phyloP scores from a whole-genome alignment of 2,113 vertebrate species.

The Conger conger region DNA sequence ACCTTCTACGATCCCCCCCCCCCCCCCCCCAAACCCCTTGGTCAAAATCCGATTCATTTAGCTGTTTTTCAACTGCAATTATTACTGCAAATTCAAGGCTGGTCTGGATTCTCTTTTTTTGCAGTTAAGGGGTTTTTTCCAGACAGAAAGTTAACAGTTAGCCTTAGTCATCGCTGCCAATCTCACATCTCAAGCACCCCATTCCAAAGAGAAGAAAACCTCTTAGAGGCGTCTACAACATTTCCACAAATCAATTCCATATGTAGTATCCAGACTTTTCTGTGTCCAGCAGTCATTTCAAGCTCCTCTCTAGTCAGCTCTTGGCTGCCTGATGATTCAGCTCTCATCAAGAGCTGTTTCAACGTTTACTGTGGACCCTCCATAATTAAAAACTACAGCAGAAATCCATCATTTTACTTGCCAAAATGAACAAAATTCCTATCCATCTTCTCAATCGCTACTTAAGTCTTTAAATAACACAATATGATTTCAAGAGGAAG shows the following conservation, averaged over 20 bases:
- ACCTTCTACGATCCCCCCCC: background rate
- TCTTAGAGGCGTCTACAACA: slow-evolving; percentile 49
- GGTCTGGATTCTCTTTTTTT: background rate
- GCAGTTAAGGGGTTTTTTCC: background rate
- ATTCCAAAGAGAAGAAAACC: slow-evolving; percentile 60
- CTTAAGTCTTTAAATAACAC: slow-evolving; percentile 52
- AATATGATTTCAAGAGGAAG: slow-evolving; percentile 14
- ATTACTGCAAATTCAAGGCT: background rate
- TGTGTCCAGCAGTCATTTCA: slow-evolving; percentile 46
- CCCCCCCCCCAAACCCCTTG: slow-evolving; percentile 8
- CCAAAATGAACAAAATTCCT: slow-evolving; percentile 48
- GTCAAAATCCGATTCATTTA: slow-evolving; percentile 4
- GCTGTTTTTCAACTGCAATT: background rate
- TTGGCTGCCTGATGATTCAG: slow-evolving; percentile 6
- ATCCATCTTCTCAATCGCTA: slow-evolving; percentile 36
- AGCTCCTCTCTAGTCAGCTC: slow-evolving; percentile 21
- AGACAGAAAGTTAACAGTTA: background rate
- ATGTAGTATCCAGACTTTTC: slow-evolving; percentile 50
- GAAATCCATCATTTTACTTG: slow-evolving; percentile 50
- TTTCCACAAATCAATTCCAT: slow-evolving; percentile 66
- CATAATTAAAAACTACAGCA: slow-evolving; percentile 35
- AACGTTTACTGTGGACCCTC: slow-evolving; percentile 32
- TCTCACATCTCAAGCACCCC: slow-evolving; percentile 24
- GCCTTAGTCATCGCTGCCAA: background rate
- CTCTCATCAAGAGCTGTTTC: background rate